Evolutionary conservation across 2,113 vertebrate genomes (phyloP), one percentile per base, ranked within the genome.

Genomic region (Ovis canadensis): DNA sequence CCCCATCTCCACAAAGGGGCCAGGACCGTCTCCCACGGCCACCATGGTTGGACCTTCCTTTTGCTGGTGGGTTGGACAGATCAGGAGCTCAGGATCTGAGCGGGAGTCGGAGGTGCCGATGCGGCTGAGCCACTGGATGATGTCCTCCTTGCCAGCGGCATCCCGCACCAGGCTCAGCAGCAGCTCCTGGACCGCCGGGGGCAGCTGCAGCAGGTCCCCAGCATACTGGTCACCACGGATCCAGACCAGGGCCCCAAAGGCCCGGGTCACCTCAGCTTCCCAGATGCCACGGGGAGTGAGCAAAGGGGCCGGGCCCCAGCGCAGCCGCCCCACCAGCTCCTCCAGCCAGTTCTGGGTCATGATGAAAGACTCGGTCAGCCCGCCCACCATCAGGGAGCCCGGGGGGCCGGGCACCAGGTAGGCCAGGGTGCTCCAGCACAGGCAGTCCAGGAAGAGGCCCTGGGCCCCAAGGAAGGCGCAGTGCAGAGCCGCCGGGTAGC

Each of bases 381-480:
- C 99, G 0, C 99, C 99, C 94, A 99, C 99, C 36, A 99, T 98
- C 52, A 99, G 97, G 78, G 94, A 98, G 31, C 99, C 99, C 1
- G 98, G 96, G 48, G 93, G 96, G 25, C 98, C 98, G 15, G 99
- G 99, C 98, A 99, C 98, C 23, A 99, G 97, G 57, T 99, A 98
- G 4, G 99, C 99, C 4, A 99, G 99, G 27, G 99, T 99, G 90
- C 95, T 99, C 98, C 97, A 99, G 45, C 99, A 99, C 94, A 99
- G 98, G 98, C 99, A 99, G 98, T 99, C 99, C 96, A 99, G 94
- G 96, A 99, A 99, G 96, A 99, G 98, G 12, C 99, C 99, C 60
- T 97, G 98, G 57, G 99, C 99, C n/a, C 99, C 99, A 1, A 99
- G 99, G 98, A 99, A 99, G 92, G 99, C 98, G 36, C 99, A 99